These are phyloP conservation scores for Nebria brevicollis DNA, from an alignment of 2,888 invertebrate genomes.

Conservation along the genomic window DNA sequence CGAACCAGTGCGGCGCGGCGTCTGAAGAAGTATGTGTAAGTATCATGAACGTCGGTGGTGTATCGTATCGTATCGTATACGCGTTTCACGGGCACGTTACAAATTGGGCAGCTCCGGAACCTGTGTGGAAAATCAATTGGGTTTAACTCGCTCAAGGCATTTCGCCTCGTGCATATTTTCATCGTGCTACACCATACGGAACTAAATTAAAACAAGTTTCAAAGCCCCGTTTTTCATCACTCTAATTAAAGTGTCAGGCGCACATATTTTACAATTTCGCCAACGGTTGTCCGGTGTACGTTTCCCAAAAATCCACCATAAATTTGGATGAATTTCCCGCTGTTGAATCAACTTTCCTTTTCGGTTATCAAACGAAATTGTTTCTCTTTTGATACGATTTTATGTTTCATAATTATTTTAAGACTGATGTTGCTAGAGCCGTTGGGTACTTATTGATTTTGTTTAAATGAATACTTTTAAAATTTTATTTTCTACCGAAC, in stretches of 20 bases:
- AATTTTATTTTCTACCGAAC: no score
- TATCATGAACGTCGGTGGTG: conserved; percentile 9
- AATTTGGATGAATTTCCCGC: background rate
- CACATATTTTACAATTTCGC: conserved; percentile 59
- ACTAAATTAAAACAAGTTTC: conserved; percentile 61
- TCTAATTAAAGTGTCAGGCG: conserved; percentile 61
- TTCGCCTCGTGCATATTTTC: conserved; percentile 36
- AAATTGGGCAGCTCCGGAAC: conserved; percentile 32
- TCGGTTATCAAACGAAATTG: background rate
- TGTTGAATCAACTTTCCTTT: background rate
- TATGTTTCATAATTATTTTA: no score
- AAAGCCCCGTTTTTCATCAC: conserved; percentile 61
- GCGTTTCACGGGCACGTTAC: conserved; percentile 9
- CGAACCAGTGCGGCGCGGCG: conserved; percentile 5
- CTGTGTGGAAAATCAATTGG: conserved; percentile 39
- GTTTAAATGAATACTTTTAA: no score
- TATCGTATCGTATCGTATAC: background rate
- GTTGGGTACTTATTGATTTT: no score
- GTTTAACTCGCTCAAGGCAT: conserved; percentile 36
- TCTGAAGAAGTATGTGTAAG: conserved; percentile 4
- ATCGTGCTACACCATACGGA: conserved; percentile 51
- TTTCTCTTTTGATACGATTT: background rate
- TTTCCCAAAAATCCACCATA: background rate
- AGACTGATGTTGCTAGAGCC: no score
- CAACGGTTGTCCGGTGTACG: background rate